Base-by-base conservation (phyloP, 2,888 invertebrate genomes). In the Gisinianus flammeolus region DNA sequence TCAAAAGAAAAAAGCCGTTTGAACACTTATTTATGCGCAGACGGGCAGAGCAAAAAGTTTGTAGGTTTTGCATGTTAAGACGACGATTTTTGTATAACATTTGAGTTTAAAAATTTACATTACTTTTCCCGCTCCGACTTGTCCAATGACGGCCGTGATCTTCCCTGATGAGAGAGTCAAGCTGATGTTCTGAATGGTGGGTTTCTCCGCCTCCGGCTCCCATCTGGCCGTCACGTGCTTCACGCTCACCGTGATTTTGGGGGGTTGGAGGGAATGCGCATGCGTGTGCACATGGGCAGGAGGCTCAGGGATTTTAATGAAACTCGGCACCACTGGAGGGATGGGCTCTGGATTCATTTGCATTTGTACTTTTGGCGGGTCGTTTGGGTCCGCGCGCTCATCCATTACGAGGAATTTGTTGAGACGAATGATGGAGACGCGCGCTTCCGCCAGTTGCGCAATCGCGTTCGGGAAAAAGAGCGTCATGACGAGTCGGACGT, bases 401-500 rank as follows among this genome's bases (percentile, higher is more conserved):
- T 26, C 26, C 26, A 62, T 26, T 26, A 44, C 2, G 8, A 44
- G 44, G 44, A 44, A 44, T 44, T 44, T 6, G 19, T 90, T 90
- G 44, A 96, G 88, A 72, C 96, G 90, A 78, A 89, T 90, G 72
- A 94, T 91, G 6, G 94, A 93, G 72, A 96, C 93, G 30, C 90
- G 87, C 0, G 92, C 92, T 88, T 96, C 95, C 0, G 94, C 93
- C 52, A 93, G 90, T 88, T 93, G 92, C 2, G 93, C 91, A 83
- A 96, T 91, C 67, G 93, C 93, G 84, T 93, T 92, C 0, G 97
- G 96, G 85, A 97, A 93, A 87, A 94, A 94, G 19, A 95, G 92
- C 52, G 92, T 92, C 91, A 97, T 93, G n/a, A 94, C 92, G 85
- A 93, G 91, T 44, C 94, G 26, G 79, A 97, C 88, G 77, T 95